Evolutionary conservation across 2,113 vertebrate genomes (phyloP).

Genomic region (Eublepharis macularius): DNA sequence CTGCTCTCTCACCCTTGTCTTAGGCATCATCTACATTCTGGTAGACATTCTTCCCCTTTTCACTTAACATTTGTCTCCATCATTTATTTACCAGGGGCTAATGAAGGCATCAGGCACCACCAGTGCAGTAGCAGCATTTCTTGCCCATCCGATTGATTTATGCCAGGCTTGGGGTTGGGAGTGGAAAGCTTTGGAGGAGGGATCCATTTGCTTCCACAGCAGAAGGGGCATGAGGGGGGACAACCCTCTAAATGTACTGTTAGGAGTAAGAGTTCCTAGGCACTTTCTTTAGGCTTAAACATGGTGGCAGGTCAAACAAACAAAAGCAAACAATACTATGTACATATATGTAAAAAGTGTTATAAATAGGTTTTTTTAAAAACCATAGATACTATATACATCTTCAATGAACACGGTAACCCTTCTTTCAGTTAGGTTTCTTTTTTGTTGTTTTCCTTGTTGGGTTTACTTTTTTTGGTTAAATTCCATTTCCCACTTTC

Average conservation of each 20-base stretch:
- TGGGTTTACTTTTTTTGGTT: constrained; percentile 57
- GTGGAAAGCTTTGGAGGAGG: constrained; percentile 42
- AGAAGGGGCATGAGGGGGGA: constrained; percentile 48
- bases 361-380: constrained; percentile 99
- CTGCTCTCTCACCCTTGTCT: constrained; percentile 23
- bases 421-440: constrained; percentile 64
- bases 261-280: constrained; percentile 83
- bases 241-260: constrained; percentile 68
- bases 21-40: not conserved
- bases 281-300: constrained; percentile 89
- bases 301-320: constrained; percentile 80
- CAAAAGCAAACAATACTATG: constrained; percentile 97
- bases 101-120: not conserved
- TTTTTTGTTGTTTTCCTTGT: constrained; percentile 43
- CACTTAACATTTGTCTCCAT: not conserved
- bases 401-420: constrained; percentile 91
- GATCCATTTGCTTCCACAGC: constrained; percentile 45
- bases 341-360: constrained; percentile 99
- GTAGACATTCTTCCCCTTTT: not conserved
- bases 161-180: fast-evolving
- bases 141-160: not conserved
- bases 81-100: not conserved
- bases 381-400: constrained; percentile 99
- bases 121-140: not conserved
- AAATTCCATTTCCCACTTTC: constrained; percentile 41